Conservation (phyloP, 2,113 vertebrate species). For the Albula goreensis region DNA sequence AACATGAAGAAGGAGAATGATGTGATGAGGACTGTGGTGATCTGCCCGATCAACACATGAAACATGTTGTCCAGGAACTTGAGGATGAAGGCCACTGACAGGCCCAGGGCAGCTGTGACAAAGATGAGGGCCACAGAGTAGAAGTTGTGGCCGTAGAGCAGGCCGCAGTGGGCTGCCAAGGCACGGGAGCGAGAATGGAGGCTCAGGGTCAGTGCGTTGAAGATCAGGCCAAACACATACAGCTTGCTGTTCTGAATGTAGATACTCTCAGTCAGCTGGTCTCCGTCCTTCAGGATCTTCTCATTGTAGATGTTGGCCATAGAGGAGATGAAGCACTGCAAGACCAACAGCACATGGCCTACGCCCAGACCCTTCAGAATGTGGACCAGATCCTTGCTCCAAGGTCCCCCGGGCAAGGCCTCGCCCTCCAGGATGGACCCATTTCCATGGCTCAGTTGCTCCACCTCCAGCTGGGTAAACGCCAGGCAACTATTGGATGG, state of each 20-base stretch:
- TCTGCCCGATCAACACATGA: constrained; percentile 90
- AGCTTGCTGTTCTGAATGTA: constrained; percentile 95
- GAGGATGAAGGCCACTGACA: constrained; percentile 94
- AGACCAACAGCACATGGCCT: constrained; percentile 85
- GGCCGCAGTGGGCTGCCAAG: constrained; percentile 80
- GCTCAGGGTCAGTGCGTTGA: constrained; percentile 83
- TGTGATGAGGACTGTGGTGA: constrained; percentile 91
- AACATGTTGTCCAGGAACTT: constrained; percentile 99
- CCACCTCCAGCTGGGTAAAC: constrained; percentile 61
- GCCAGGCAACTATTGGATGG: constrained; percentile 86
- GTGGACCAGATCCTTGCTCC: constrained; percentile 72
- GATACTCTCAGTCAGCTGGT: constrained; percentile 87
- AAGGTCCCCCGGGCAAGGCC: constrained; percentile 65
- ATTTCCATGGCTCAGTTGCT: constrained; percentile 56
- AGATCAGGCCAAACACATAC: constrained; percentile 86
- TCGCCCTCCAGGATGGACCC: constrained; percentile 38
- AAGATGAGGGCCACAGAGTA: constrained; percentile 87
- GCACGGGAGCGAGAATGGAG: constrained; percentile 73
- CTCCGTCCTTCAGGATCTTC: constrained; percentile 93
- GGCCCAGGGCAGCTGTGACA: constrained; percentile 87
- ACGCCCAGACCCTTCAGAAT: constrained; percentile 74
- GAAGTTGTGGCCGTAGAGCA: constrained; percentile 89
- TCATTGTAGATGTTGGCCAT: constrained; percentile 98
- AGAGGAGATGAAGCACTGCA: constrained; percentile 92
- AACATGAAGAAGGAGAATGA: constrained; percentile 85